Percentiles rank a stretch among this genome's conserved stretches.
These are phyloP conservation scores for Belgica antarctica DNA, from an alignment of 2,888 invertebrate genomes.

Conservation along the genomic window DNA sequence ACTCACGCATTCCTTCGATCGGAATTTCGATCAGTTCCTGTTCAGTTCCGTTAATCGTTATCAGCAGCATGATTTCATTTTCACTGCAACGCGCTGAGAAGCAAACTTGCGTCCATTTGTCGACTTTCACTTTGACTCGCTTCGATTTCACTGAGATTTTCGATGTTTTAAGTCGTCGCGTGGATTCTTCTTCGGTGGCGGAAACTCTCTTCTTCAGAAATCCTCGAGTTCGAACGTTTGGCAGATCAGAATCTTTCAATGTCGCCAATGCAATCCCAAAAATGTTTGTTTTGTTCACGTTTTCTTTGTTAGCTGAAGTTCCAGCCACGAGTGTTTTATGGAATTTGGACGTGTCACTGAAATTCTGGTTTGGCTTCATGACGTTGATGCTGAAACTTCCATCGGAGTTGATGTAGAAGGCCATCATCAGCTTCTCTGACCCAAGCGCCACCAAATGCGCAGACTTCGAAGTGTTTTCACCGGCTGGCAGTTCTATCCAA, in stretches of 20 bases:
- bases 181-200: not conserved
- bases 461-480: conserved; percentile 20
- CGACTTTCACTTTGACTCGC: conserved; percentile 49
- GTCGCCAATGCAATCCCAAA: not conserved
- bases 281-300: conserved; percentile 30
- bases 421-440: conserved; percentile 52
- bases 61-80: conserved; percentile 49
- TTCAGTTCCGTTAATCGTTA: conserved; percentile 51
- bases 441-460: conserved; percentile 53
- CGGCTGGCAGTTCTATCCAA: conserved; percentile 51
- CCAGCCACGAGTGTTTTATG: not conserved
- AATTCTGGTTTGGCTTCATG: conserved; percentile 21
- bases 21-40: conserved; percentile 48
- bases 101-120: conserved; percentile 53
- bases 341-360: not conserved
- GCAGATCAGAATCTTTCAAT: not conserved
- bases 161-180: conserved; percentile 32
- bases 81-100: conserved; percentile 49
- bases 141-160: conserved; percentile 48
- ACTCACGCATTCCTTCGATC: conserved; percentile 42
- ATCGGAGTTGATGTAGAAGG: conserved; percentile 48
- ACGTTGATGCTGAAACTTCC: conserved; percentile 30
- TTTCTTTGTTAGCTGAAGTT: conserved; percentile 28
- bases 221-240: conserved; percentile 22
- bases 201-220: not conserved